A percentile compares a stretch with the other conserved stretches of the same genome.
Conservation (phyloP, 2,888 invertebrate genomes). For the Panzeria rudis region DNA sequence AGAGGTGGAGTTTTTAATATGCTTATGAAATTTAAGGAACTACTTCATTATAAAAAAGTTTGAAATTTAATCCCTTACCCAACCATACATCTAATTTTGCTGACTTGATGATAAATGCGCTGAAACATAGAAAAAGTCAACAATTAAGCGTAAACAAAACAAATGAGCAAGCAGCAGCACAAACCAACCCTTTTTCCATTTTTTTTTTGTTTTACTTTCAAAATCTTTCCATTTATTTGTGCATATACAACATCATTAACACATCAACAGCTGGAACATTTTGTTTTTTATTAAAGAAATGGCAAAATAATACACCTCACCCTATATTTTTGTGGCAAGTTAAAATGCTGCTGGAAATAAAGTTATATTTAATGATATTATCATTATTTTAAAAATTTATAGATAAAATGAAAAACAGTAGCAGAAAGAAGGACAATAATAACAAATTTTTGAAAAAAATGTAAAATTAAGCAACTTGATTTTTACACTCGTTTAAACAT, state of each 20-base stretch:
- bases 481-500: conserved; percentile 62
- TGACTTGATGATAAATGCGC: conserved; percentile 32
- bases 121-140: conserved; percentile 22
- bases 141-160: conserved; percentile 43
- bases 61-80: conserved; percentile 1
- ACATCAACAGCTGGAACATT: conserved; percentile 67
- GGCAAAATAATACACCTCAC: not conserved
- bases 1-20: not conserved
- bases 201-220: not conserved
- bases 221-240: conserved; percentile 52
- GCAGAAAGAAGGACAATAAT: not conserved
- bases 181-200: conserved; percentile 50
- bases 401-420: conserved; percentile 36
- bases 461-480: conserved; percentile 55
- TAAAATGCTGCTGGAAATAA: conserved; percentile 22
- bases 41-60: not conserved
- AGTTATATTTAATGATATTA: conserved; percentile 68
- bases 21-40: conserved; percentile 10
- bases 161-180: conserved; percentile 33
- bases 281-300: conserved; percentile 16
- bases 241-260: conserved; percentile 70
- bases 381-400: conserved; percentile 65
- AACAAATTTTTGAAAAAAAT: conserved; percentile 4
- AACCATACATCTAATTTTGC: not conserved
- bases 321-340: conserved; percentile 41